Conservation (phyloP, 2,797 vertebrate genomes). For the Silurus lanzhouensis region DNA sequence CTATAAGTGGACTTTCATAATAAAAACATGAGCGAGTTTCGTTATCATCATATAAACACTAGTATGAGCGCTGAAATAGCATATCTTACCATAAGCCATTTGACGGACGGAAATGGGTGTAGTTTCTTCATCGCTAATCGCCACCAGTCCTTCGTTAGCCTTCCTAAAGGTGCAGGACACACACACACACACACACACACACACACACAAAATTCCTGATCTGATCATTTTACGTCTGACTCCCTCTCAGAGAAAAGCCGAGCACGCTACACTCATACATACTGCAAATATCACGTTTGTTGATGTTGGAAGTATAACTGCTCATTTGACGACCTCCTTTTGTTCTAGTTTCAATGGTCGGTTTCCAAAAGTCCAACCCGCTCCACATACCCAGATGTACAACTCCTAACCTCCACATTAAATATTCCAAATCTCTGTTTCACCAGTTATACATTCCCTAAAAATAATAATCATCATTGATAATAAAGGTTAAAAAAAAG, state of each 20-base stretch:
- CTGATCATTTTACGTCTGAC: not conserved
- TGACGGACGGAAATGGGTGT: slow-evolving; percentile 63
- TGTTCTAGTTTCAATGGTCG: not conserved
- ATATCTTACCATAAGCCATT: slow-evolving; percentile 66
- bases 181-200: not conserved
- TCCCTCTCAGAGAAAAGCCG: not conserved
- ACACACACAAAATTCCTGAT: not conserved
- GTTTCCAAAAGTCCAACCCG: not conserved
- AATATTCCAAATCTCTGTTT: not conserved
- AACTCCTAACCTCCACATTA: not conserved
- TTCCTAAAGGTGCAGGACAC: slow-evolving; percentile 53
- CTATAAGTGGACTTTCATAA: not conserved
- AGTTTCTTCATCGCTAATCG: slow-evolving; percentile 64
- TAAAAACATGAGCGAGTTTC: not conserved
- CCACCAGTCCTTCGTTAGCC: slow-evolving; percentile 63
- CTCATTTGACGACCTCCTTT: not conserved
- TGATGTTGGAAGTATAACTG: slow-evolving; percentile 2
- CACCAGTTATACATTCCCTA: not conserved
- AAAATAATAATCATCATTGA: not conserved
- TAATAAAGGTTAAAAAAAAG: not conserved
- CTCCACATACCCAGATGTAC: not conserved
- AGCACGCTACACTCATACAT: not conserved
- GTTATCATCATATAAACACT: not conserved
- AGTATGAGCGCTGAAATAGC: not conserved
- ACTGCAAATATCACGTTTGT: not conserved